These are phyloP conservation scores for Pomatostomus ruficeps DNA, from an alignment of 2,113 vertebrate genomes.

Conservation along the genomic window DNA sequence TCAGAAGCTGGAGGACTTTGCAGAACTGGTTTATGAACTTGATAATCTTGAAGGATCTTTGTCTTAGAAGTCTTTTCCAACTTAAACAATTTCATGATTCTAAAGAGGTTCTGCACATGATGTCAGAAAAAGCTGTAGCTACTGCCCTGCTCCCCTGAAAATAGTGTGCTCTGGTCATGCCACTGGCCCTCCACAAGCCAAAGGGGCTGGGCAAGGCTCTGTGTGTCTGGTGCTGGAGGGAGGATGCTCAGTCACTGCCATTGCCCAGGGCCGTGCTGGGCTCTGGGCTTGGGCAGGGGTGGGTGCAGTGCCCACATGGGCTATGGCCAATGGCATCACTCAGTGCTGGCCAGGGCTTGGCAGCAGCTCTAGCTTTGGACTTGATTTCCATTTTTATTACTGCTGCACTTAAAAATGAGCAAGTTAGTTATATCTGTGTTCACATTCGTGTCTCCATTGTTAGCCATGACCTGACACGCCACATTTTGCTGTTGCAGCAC, in stretches of 20 bases:
- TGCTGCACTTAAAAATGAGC: neutral
- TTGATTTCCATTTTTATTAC: slow-evolving; percentile 42
- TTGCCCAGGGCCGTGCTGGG: neutral
- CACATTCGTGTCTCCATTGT: neutral
- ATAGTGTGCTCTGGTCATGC: fast-evolving
- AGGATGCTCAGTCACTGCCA: neutral
- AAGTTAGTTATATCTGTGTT: neutral
- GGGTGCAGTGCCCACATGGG: fast-evolving
- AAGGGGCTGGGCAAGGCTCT: neutral
- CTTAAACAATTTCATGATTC: fast-evolving
- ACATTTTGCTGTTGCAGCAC: neutral
- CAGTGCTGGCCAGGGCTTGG: neutral
- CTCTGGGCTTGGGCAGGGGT: fast-evolving
- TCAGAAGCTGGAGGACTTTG: neutral
- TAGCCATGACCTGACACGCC: neutral
- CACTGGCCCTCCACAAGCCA: neutral
- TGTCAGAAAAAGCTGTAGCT: neutral
- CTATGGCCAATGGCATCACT: neutral
- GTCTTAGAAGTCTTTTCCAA: neutral
- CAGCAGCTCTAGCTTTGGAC: neutral
- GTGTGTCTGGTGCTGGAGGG: fast-evolving
- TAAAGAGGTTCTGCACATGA: neutral
- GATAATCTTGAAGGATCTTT: neutral
- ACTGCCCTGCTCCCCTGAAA: neutral
- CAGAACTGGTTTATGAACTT: neutral